Evolutionary conservation across 1,140 invertebrate genomes (phyloP), one percentile per base, ranked within the genome.

Genomic region (Popillia japonica): DNA sequence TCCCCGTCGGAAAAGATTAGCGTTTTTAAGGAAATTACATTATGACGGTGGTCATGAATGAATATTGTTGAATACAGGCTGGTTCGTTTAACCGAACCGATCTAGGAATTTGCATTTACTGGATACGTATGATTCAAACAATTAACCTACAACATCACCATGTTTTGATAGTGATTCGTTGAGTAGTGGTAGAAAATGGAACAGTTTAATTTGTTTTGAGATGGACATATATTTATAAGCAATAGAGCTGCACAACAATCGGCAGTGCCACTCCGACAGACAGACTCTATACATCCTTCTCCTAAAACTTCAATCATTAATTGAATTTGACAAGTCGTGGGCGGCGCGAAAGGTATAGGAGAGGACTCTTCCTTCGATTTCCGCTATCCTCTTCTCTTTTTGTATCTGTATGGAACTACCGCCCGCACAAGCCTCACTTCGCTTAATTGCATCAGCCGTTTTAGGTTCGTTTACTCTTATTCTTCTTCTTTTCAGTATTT

Each of bases 381-480:
- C 42, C 42, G 8, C 42, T 8, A 34, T 34, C 27, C 14, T 44
- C 14, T 44, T 55, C 48, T 1, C 48, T 55, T n/a, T n/a, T n/a
- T 6, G 6, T 55, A 6, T 55, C 48, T 14, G 17, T 55, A 14
- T 20, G 48, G 17, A 34, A 34, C 27, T 34, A 34, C 27, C 2
- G 48, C 48, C 17, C 48, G 0, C 48, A 6, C 6, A 14, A 14
- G n/a, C 48, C 6, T 17, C 48, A 55, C 48, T 55, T 55, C 48
- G 48, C 11, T 14, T 55, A 55, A 55, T 55, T 55, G 48, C 48
- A 55, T 55, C 48, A 17, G 14, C 48, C 48, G 48, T 55, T 55
- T 55, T 55, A 55, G 48, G 48, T 55, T 55, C 48, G 48, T 55
- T 55, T 55, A 55, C 14, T 55, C 14, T 55, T 55, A 55, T 55